Conservation (phyloP, 2,888 invertebrate genomes). For the Allolobophora icterica region DNA sequence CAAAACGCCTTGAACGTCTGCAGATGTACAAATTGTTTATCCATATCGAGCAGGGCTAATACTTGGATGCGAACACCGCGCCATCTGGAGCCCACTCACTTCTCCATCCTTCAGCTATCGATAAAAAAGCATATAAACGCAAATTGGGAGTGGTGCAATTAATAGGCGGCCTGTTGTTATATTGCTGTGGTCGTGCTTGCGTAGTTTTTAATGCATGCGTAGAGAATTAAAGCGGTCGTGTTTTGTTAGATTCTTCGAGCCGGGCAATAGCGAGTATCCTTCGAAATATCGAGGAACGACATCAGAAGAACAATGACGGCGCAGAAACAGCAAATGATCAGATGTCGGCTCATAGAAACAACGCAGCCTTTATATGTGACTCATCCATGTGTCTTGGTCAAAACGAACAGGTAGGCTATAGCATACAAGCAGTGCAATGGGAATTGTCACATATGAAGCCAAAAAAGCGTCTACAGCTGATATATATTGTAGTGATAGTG, state of each 20-base stretch:
- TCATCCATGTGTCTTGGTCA: background rate
- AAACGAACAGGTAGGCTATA: background rate
- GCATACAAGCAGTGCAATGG: background rate
- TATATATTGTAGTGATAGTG: no score
- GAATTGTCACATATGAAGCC: background rate
- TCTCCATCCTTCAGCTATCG: background rate
- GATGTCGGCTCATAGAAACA: background rate
- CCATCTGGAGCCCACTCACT: no score
- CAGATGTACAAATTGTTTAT: no score
- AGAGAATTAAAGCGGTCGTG: background rate
- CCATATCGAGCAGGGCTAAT: no score
- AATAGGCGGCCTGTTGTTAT: background rate
- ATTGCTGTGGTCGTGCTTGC: background rate
- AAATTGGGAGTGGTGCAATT: background rate
- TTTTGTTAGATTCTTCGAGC: background rate
- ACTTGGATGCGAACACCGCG: no score
- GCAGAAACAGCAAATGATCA: background rate
- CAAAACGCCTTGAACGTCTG: background rate
- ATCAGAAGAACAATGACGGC: background rate
- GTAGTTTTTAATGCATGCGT: background rate
- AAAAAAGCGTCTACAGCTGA: background rate
- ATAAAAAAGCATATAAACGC: background rate
- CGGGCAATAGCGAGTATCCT: background rate
- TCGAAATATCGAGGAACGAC: background rate
- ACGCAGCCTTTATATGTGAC: background rate